Percentiles rank a stretch among this genome's conserved stretches.
phyloP scores from a whole-genome alignment of 2,113 vertebrate species.

The Aptenodytes patagonicus region DNA sequence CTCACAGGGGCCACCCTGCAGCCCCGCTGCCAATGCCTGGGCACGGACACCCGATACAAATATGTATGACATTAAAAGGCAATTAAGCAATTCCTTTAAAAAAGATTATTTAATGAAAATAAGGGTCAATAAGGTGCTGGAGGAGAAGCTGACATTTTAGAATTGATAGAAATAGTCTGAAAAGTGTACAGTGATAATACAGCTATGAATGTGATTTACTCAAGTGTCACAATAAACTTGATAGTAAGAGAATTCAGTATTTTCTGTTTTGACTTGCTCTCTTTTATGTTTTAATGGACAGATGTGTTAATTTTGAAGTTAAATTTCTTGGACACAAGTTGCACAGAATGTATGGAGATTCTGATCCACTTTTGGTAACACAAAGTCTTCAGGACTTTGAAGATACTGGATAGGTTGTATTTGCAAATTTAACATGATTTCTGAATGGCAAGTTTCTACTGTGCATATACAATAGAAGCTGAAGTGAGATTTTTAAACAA shows the following conservation, averaged over 20 bases:
- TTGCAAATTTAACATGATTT: neutral
- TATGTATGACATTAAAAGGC: neutral
- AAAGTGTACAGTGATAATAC: neutral
- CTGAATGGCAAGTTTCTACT: neutral
- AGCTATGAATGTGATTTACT: neutral
- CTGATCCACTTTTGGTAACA: neutral
- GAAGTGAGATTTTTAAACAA: neutral
- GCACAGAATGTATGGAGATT: neutral
- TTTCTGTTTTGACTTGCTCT: neutral
- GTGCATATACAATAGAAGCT: neutral
- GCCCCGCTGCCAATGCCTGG: fast-evolving
- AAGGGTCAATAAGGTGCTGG: neutral
- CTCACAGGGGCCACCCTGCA: neutral
- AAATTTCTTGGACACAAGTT: neutral
- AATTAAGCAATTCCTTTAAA: neutral
- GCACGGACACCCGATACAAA: fast-evolving
- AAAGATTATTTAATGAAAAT: neutral
- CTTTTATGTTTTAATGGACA: neutral
- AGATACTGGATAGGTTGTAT: neutral
- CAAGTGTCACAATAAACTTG: neutral
- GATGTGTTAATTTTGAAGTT: neutral
- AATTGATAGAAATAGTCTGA: neutral
- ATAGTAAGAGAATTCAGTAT: neutral
- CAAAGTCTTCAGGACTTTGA: neutral
- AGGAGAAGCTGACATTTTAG: neutral